These are phyloP conservation scores for Percina caprodes DNA, from an alignment of 2,113 vertebrate species.

Conservation along the genomic window DNA sequence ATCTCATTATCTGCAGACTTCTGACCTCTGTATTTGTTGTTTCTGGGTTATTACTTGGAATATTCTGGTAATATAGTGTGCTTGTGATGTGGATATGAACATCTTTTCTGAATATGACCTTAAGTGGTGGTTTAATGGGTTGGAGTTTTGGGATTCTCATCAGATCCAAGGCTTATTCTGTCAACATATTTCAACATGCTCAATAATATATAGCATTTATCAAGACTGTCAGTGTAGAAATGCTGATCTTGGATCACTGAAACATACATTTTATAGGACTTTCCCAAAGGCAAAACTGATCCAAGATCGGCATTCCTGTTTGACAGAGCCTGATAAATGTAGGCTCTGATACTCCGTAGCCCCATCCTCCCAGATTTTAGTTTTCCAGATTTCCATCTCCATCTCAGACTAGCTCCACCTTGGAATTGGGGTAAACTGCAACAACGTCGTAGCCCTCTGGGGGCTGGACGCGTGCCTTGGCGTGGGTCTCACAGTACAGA, in stretches of 20 bases:
- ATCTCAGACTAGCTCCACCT: conserved; percentile 92
- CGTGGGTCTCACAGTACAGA: conserved; percentile 96
- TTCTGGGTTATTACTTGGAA: neutral
- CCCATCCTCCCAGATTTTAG: conserved; percentile 21
- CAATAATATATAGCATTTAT: conserved; percentile 38
- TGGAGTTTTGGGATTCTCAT: conserved; percentile 23
- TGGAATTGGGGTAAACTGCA: conserved; percentile 98
- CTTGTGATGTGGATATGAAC: conserved; percentile 5
- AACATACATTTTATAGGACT: conserved; percentile 9
- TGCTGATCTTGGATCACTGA: conserved; percentile 48
- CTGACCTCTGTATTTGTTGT: neutral
- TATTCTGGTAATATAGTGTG: neutral
- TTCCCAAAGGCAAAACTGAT: conserved; percentile 43
- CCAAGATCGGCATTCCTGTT: conserved; percentile 45
- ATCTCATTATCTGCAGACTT: neutral
- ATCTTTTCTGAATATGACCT: neutral
- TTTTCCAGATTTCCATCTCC: conserved; percentile 3
- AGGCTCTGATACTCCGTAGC: conserved; percentile 34
- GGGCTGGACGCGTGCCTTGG: conserved; percentile 94
- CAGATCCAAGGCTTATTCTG: conserved; percentile 24
- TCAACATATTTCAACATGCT: conserved; percentile 37
- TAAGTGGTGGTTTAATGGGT: neutral
- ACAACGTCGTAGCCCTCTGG: conserved; percentile 99
- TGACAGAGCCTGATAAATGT: conserved; percentile 46
- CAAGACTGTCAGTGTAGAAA: conserved; percentile 35